phyloP scores from a whole-genome alignment of 2,888 invertebrate genomes.

The Scelioninae gen. 1 region DNA sequence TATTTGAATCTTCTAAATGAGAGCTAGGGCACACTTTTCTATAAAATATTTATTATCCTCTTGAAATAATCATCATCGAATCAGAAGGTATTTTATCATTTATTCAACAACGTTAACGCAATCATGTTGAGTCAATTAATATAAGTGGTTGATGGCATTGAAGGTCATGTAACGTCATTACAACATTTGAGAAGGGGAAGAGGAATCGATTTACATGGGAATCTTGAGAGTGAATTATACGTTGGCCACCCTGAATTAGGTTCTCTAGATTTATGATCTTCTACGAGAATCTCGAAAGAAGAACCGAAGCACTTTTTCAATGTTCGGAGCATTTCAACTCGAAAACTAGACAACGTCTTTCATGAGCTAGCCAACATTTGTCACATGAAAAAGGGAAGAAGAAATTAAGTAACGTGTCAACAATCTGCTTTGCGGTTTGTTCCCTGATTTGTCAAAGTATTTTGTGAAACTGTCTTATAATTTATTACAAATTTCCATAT shows the following conservation, averaged over 20 bases:
- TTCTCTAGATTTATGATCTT: slow-evolving; percentile 72
- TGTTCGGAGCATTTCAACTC: slow-evolving; percentile 38
- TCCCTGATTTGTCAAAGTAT: not conserved
- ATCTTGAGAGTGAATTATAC: slow-evolving; percentile 47
- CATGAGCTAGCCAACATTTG: slow-evolving; percentile 37
- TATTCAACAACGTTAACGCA: too few relatives aligned
- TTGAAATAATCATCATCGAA: too few relatives aligned
- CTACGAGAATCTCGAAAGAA: slow-evolving; percentile 44
- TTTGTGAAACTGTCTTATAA: too few relatives aligned
- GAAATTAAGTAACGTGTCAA: slow-evolving; percentile 27
- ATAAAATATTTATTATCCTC: too few relatives aligned
- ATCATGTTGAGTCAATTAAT: slow-evolving; percentile 34
- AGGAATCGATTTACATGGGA: slow-evolving; percentile 32
- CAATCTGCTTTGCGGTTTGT: not conserved
- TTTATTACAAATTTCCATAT: too few relatives aligned
- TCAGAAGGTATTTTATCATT: too few relatives aligned
- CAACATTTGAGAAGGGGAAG: slow-evolving; percentile 6
- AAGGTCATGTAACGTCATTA: slow-evolving; percentile 35
- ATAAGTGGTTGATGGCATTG: slow-evolving; percentile 36
- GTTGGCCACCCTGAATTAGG: slow-evolving; percentile 59
- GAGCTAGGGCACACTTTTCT: too few relatives aligned
- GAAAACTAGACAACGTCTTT: slow-evolving; percentile 44
- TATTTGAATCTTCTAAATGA: too few relatives aligned
- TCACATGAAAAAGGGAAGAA: slow-evolving; percentile 24
- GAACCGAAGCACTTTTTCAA: slow-evolving; percentile 47